These are phyloP conservation scores for Chauna torquata DNA, from an alignment of 2,113 vertebrate species.

Conservation along the genomic window DNA sequence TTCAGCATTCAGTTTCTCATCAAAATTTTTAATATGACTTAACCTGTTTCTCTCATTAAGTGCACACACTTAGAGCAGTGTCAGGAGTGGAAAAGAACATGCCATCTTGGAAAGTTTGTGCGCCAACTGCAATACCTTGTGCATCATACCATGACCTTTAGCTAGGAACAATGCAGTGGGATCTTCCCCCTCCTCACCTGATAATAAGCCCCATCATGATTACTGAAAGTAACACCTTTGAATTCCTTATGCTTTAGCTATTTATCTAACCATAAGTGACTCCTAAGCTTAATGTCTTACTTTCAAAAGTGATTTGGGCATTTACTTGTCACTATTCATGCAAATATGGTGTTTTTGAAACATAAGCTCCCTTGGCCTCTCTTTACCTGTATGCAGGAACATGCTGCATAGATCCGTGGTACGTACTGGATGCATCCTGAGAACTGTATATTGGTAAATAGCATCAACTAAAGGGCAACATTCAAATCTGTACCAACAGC, in stretches of 20 bases:
- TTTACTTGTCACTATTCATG: not conserved
- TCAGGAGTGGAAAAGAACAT: not conserved
- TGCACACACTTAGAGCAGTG: too few relatives aligned
- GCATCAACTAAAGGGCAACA: not conserved
- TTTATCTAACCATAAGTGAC: not conserved
- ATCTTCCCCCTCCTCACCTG: not conserved
- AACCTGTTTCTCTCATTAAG: not conserved
- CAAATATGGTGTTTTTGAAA: fast-evolving
- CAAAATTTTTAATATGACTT: not conserved
- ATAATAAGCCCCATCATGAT: not conserved
- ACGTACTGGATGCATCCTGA: not conserved
- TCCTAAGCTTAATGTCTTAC: not conserved
- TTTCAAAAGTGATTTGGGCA: not conserved
- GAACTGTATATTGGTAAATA: not conserved
- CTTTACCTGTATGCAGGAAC: not conserved
- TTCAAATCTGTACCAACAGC: not conserved
- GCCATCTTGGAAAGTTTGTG: not conserved
- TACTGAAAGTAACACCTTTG: not conserved
- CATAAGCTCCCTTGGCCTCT: not conserved
- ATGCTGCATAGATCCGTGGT: not conserved
- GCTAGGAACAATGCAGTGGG: not conserved
- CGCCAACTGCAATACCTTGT: not conserved
- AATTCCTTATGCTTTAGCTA: not conserved
- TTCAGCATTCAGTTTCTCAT: not conserved
- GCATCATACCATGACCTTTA: not conserved